Conservation (phyloP, 2,797 vertebrate species). For the Argentina silus region DNA sequence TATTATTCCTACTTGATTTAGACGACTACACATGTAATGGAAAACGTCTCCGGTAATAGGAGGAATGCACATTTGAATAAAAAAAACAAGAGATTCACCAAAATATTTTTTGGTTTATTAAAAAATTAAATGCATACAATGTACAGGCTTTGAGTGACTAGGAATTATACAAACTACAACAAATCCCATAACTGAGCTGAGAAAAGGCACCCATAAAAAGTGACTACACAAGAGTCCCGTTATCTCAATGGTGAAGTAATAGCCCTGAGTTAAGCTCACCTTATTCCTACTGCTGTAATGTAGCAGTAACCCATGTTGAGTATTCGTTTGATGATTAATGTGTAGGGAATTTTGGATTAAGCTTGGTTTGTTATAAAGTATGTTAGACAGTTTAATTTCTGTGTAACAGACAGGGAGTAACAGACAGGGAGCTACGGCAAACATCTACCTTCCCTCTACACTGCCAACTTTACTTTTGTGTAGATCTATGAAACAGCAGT, state of each 20-base stretch:
- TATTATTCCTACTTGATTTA: too few species aligned
- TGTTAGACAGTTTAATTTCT: neutral
- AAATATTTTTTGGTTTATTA: conserved; percentile 61
- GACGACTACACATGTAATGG: too few species aligned
- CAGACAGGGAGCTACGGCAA: too few species aligned
- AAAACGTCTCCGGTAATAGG: too few species aligned
- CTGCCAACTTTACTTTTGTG: too few species aligned
- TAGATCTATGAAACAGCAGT: too few species aligned
- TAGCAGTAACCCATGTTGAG: neutral
- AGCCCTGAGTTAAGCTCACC: conserved; percentile 43
- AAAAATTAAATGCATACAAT: conserved; percentile 53
- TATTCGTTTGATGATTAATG: neutral
- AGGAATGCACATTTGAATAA: neutral
- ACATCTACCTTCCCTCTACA: too few species aligned
- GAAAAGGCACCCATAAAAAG: conserved; percentile 57
- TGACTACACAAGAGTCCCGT: conserved; percentile 40
- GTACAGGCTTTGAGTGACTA: conserved; percentile 58
- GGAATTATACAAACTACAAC: conserved; percentile 70
- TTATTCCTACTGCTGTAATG: conserved; percentile 7
- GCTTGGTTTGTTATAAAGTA: neutral
- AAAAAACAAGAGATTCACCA: conserved; percentile 41
- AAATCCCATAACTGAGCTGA: conserved; percentile 51
- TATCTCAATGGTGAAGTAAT: conserved; percentile 30
- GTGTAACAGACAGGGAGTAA: too few species aligned
- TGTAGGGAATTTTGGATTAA: neutral